Conservation (phyloP, 2,113 vertebrate species). For the Dolichotis patagonum region DNA sequence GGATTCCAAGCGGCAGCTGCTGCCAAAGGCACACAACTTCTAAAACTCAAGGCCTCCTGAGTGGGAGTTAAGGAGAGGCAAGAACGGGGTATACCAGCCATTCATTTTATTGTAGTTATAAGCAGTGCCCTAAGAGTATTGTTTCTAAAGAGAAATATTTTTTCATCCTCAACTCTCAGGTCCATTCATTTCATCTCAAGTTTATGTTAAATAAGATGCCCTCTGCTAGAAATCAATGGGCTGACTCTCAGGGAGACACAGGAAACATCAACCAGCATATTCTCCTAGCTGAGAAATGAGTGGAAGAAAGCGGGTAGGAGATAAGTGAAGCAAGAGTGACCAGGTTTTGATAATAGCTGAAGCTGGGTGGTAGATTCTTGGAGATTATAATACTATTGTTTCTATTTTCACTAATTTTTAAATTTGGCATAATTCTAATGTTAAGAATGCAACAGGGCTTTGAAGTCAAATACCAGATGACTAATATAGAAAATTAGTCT, state of each 20-base stretch:
- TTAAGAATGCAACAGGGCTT: background rate
- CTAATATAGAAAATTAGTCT: background rate
- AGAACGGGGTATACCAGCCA: background rate
- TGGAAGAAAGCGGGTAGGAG: background rate
- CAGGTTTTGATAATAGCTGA: background rate
- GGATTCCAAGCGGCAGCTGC: background rate
- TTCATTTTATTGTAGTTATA: background rate
- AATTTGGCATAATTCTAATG: background rate
- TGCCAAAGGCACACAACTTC: background rate
- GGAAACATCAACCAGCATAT: background rate
- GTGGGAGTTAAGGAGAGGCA: background rate
- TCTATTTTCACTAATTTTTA: background rate
- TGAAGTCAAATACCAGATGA: background rate
- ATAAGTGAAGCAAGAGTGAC: background rate
- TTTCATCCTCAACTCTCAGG: background rate
- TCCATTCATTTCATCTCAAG: background rate
- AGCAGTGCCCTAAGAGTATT: background rate
- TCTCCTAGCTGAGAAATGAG: background rate
- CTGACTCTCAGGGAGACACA: background rate
- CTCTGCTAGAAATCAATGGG: background rate
- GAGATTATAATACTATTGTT: background rate
- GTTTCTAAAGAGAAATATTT: background rate
- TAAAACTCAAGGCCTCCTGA: background rate
- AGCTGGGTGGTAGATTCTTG: background rate
- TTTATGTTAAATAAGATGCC: background rate